These are phyloP conservation scores for Acanthosepion esculentum DNA, from an alignment of 2,888 invertebrate genomes.

Conservation along the genomic window DNA sequence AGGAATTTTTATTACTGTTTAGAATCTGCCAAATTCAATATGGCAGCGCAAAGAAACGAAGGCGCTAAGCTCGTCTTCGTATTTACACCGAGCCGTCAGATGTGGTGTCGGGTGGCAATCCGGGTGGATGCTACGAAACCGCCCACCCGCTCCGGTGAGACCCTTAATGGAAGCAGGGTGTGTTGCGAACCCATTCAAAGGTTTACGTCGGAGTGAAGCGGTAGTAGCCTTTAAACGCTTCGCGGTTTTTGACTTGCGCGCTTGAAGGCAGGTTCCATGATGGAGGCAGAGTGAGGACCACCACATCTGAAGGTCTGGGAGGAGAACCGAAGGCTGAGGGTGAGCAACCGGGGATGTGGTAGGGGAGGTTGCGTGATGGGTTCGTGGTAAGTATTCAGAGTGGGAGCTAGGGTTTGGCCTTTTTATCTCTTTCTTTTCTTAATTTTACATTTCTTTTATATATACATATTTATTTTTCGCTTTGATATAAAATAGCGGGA, in stretches of 20 bases:
- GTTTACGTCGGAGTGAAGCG: background rate
- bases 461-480: background rate
- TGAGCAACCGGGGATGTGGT: background rate
- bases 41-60: background rate
- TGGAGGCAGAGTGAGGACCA: background rate
- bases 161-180: background rate
- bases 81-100: background rate
- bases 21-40: background rate
- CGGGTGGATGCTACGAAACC: background rate
- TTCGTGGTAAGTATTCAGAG: background rate
- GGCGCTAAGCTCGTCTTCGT: background rate
- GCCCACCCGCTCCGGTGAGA: background rate
- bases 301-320: background rate
- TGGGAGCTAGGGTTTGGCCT: background rate
- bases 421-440: background rate
- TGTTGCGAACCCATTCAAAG: background rate
- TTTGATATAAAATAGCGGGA: background rate
- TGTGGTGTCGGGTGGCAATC: background rate
- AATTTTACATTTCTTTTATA: background rate
- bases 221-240: background rate
- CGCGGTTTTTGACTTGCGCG: background rate
- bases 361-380: background rate
- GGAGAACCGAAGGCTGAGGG: background rate
- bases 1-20: background rate
- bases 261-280: background rate